Conservation (phyloP, 2,888 invertebrate species). For the Ophioninae sp. region DNA sequence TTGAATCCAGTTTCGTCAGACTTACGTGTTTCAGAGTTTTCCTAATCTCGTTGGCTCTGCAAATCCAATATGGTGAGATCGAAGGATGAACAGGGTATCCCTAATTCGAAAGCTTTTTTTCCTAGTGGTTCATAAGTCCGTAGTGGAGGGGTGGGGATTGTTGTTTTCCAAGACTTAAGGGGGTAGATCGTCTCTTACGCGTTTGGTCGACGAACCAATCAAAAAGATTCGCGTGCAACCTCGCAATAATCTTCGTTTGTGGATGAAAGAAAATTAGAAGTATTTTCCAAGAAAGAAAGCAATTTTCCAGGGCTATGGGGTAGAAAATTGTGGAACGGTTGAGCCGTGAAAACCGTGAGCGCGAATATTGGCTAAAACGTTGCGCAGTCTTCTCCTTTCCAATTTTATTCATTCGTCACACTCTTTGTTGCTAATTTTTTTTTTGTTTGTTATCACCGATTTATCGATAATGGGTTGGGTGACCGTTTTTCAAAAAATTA, state of each 20-base stretch:
- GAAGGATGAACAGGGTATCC: slow-evolving; percentile 3
- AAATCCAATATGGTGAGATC: background rate
- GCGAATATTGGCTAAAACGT: slow-evolving; percentile 30
- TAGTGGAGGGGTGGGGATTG: background rate
- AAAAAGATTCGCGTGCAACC: slow-evolving; percentile 58
- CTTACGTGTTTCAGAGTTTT: background rate
- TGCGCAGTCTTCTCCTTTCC: slow-evolving; percentile 55
- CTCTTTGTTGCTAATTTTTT: slow-evolving; percentile 17
- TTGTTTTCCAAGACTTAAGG: background rate
- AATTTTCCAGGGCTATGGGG: slow-evolving; percentile 74
- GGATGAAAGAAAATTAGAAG: slow-evolving; percentile 4
- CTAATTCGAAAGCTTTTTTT: background rate
- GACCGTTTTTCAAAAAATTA: background rate
- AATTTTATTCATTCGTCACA: slow-evolving; percentile 13
- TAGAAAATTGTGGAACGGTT: slow-evolving; percentile 72
- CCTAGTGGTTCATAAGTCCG: background rate
- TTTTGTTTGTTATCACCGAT: background rate
- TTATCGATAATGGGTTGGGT: background rate
- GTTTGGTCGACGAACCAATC: slow-evolving; percentile 10
- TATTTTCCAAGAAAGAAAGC: slow-evolving; percentile 59
- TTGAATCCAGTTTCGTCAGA: slow-evolving; percentile 1
- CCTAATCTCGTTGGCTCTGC: background rate
- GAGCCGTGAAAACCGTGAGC: slow-evolving; percentile 32
- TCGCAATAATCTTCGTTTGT: slow-evolving; percentile 46
- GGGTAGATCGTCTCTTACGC: background rate